These are phyloP conservation scores for Ryuthela nishihirai DNA, from an alignment of 2,888 invertebrate species.

Conservation along the genomic window DNA sequence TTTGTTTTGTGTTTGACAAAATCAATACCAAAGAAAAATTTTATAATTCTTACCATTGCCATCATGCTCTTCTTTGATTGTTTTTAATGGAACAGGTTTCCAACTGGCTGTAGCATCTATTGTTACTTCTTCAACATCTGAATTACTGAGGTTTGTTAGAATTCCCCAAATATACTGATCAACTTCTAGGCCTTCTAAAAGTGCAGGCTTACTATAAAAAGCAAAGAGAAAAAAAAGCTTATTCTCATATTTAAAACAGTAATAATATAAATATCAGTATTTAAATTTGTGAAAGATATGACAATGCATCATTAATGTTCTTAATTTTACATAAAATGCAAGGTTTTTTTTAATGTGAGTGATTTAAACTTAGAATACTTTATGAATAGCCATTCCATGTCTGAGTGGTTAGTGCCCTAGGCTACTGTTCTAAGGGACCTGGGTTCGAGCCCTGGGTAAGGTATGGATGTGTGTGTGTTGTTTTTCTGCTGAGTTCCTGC, in stretches of 20 bases:
- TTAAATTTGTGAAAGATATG: not conserved
- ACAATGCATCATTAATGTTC: not conserved
- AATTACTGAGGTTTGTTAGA: slow-evolving; percentile 63
- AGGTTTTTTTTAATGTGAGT: too few relatives aligned
- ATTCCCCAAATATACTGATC: slow-evolving; percentile 99
- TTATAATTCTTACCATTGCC: slow-evolving; percentile 20
- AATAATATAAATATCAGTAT: not conserved
- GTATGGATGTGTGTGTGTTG: too few relatives aligned
- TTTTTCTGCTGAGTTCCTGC: too few relatives aligned
- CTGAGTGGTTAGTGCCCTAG: too few relatives aligned
- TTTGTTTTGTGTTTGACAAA: too few relatives aligned
- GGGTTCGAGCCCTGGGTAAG: too few relatives aligned
- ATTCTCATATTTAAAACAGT: not conserved
- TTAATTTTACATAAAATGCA: too few relatives aligned
- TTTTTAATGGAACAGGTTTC: slow-evolving; percentile 66
- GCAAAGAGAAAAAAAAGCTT: not conserved
- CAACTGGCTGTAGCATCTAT: slow-evolving; percentile 92
- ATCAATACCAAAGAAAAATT: too few relatives aligned
- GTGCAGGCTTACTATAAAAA: slow-evolving; percentile 73
- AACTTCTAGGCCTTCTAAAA: slow-evolving; percentile 90
- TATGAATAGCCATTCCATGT: too few relatives aligned
- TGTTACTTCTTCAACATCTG: slow-evolving; percentile 91
- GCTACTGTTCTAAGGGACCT: too few relatives aligned
- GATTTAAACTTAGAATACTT: too few relatives aligned
- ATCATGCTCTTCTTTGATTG: slow-evolving; percentile 46